A percentile compares a stretch with the other conserved stretches of the same genome.
phyloP scores from a whole-genome alignment of 2,113 vertebrate species.

The Octodon degus region DNA sequence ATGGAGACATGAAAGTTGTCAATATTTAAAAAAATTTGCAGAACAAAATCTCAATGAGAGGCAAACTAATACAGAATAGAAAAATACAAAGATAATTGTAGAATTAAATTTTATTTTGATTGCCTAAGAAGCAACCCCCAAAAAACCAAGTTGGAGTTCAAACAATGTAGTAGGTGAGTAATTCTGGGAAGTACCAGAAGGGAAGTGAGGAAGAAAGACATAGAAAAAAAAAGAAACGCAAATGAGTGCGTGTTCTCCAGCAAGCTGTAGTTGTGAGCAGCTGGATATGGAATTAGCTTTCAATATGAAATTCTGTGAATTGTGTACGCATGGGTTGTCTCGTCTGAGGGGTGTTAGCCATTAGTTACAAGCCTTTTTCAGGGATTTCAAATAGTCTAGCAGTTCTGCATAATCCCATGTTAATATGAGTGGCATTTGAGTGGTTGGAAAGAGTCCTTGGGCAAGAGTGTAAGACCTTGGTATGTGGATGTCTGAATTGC shows the following conservation, averaged over 20 bases:
- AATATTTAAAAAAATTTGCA: neutral
- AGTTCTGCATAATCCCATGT: neutral
- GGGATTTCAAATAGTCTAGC: neutral
- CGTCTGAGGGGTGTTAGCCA: neutral
- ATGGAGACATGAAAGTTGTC: neutral
- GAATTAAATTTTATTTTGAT: constrained; percentile 52
- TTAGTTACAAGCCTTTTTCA: neutral
- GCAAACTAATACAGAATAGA: neutral
- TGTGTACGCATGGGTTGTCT: neutral
- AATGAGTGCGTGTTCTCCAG: neutral
- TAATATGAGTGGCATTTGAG: neutral
- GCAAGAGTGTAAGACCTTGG: neutral
- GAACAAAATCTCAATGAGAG: neutral
- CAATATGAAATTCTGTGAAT: neutral
- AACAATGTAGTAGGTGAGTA: neutral
- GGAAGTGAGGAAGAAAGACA: neutral
- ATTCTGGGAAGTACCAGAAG: neutral
- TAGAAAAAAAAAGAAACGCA: neutral
- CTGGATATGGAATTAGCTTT: neutral
- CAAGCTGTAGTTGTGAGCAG: neutral
- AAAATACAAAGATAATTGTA: neutral
- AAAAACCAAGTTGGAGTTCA: neutral
- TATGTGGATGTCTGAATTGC: neutral
- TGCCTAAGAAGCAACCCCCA: neutral
- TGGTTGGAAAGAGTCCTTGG: neutral